A percentile compares a stretch with the other conserved stretches of the same genome.
Evolutionary conservation across 2,888 invertebrate species (phyloP).

Genomic region (Papilio protenor): DNA sequence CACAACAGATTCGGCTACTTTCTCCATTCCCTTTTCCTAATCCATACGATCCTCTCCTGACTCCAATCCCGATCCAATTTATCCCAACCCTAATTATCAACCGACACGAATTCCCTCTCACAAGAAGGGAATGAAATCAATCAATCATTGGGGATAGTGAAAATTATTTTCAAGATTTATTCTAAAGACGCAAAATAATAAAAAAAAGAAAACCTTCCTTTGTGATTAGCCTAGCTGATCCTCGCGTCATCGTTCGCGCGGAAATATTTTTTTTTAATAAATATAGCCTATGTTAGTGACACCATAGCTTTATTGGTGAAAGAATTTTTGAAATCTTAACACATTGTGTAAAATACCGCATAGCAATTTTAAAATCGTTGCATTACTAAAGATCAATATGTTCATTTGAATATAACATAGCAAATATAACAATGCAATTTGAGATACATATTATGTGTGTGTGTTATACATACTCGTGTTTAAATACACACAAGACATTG

Average conservation of each 20-base stretch:
- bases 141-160: slow-evolving; percentile 21
- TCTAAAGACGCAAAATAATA: background rate
- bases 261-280: too few species aligned
- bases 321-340: background rate
- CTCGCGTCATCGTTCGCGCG: background rate
- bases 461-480: background rate
- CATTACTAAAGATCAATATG: background rate
- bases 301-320: too few species aligned
- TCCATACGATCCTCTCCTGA: slow-evolving; percentile 21
- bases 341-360: background rate
- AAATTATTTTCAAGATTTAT: background rate
- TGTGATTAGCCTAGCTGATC: background rate
- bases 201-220: background rate
- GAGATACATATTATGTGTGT: background rate
- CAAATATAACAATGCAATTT: slow-evolving; percentile 21
- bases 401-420: background rate
- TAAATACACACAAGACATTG: slow-evolving; percentile 26
- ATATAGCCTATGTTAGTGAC: too few species aligned
- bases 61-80: slow-evolving; percentile 35
- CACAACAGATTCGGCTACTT: background rate
- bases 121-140: slow-evolving; percentile 35
- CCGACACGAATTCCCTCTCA: slow-evolving; percentile 37
- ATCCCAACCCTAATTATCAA: slow-evolving; percentile 34
- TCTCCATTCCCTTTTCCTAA: background rate
- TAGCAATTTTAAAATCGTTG: background rate